phyloP scores from a whole-genome alignment of 2,797 vertebrate species.

The Pipistrellus kuhlii region DNA sequence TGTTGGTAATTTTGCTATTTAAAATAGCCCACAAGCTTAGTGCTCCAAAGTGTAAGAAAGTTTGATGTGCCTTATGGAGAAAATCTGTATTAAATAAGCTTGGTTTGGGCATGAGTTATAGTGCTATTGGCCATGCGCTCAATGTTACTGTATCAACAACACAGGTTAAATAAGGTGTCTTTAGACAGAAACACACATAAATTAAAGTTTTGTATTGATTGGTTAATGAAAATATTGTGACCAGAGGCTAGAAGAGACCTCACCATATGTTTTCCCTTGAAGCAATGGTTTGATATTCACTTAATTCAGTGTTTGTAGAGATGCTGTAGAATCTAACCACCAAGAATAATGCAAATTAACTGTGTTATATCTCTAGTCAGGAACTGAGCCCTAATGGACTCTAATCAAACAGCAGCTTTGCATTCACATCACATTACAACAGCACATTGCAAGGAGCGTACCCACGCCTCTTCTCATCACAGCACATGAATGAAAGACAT shows the following conservation, averaged over 20 bases:
- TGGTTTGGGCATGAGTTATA: background rate
- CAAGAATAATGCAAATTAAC: background rate
- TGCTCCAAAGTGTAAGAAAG: background rate
- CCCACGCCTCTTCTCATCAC: background rate
- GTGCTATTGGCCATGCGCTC: background rate
- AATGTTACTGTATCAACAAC: background rate
- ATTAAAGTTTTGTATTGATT: background rate
- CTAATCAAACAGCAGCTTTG: background rate
- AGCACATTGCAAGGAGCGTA: background rate
- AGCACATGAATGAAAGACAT: background rate
- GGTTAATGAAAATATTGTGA: background rate
- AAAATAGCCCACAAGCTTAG: background rate
- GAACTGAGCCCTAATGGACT: background rate
- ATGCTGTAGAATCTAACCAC: background rate
- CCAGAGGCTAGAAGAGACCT: background rate
- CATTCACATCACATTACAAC: background rate
- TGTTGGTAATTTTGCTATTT: background rate
- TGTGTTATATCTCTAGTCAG: background rate
- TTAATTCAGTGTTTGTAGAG: background rate
- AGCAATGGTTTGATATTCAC: background rate
- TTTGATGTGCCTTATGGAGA: background rate
- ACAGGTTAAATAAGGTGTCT: background rate
- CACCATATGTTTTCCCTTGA: background rate
- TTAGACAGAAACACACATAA: conserved; percentile 21
- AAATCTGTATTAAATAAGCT: background rate